A percentile compares a stretch with the other conserved stretches of the same genome.
These are phyloP conservation scores for Halcyon senegalensis DNA, from an alignment of 2,113 vertebrate species.

Conservation along the genomic window DNA sequence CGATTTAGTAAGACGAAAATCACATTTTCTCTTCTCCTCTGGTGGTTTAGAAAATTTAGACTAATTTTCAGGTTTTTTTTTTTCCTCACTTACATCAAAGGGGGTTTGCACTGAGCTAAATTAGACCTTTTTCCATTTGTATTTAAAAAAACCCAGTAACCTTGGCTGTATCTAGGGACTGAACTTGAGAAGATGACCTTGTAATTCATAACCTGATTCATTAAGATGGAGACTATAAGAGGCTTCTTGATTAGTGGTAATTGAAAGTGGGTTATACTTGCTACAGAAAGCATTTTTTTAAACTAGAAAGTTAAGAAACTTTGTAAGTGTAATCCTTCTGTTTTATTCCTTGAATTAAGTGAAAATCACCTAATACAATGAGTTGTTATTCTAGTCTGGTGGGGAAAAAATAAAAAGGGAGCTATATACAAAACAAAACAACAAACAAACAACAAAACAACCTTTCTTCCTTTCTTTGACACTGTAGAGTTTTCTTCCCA, in stretches of 20 bases:
- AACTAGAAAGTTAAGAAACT: neutral
- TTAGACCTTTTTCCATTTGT: neutral
- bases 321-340: neutral
- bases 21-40: neutral
- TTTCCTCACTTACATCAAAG: neutral
- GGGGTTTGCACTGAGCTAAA: neutral
- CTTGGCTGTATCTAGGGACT: neutral
- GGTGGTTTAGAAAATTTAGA: neutral
- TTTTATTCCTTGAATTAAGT: neutral
- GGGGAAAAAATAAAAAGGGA: neutral
- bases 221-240: neutral
- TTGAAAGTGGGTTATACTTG: neutral
- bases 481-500: neutral
- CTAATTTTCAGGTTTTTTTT: neutral
- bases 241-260: neutral
- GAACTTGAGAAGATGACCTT: neutral
- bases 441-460: neutral
- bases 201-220: constrained; percentile 7
- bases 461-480: neutral
- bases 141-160: neutral
- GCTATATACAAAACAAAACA: neutral
- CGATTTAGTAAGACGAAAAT: neutral
- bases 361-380: neutral
- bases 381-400: neutral
- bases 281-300: neutral